Evolutionary conservation across 2,797 vertebrate species (phyloP).

Genomic region (Sardinella longiceps): DNA sequence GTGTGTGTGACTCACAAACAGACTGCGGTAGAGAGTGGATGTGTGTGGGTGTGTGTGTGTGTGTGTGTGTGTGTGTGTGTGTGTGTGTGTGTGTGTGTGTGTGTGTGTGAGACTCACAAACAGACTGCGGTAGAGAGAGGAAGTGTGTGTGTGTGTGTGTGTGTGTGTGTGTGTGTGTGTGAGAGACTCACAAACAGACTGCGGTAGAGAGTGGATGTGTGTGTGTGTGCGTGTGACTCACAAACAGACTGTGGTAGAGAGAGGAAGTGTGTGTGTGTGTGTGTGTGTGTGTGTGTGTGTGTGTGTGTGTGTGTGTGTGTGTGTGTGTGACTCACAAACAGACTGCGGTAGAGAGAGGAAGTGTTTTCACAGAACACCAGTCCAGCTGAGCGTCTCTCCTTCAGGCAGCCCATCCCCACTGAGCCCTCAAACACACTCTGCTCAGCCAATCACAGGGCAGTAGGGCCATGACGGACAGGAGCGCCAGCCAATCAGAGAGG

Average conservation of each 20-base stretch:
- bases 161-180: background rate
- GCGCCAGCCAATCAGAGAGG: background rate
- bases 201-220: slow-evolving; percentile 90
- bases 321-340: slow-evolving; percentile 92
- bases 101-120: slow-evolving; percentile 87
- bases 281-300: no score
- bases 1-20: no score
- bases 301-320: slow-evolving; percentile 11
- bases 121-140: slow-evolving; percentile 89
- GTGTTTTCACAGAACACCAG: slow-evolving; percentile 98
- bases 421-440: slow-evolving; percentile 97
- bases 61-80: no score
- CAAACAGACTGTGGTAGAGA: no score
- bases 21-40: no score
- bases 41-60: no score
- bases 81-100: background rate
- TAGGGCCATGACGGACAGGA: background rate
- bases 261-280: no score
- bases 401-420: slow-evolving; percentile 92
- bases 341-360: slow-evolving; percentile 90
- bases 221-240: no score
- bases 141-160: no score
- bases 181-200: slow-evolving; percentile 91
- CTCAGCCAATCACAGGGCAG: slow-evolving; percentile 42
- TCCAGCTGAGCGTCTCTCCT: slow-evolving; percentile 90